phyloP scores from a whole-genome alignment of 2,888 invertebrate species.

The Tachystola acroxantha region DNA sequence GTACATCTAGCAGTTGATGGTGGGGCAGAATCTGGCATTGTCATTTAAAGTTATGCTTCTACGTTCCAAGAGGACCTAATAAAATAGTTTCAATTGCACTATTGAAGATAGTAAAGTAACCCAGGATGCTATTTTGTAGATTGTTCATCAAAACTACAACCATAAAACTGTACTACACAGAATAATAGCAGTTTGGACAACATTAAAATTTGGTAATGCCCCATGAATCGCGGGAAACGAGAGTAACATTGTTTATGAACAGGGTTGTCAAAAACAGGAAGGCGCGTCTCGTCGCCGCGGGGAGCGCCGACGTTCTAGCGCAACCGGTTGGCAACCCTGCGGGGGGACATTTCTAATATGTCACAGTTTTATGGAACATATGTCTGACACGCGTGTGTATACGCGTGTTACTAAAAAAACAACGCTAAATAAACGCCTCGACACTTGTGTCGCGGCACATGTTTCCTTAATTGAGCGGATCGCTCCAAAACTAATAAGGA shows the following conservation, averaged over 20 bases:
- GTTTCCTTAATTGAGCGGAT: constrained; percentile 29
- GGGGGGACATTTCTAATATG: constrained; percentile 35
- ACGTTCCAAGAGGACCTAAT: too few relatives aligned
- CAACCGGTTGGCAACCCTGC: not conserved
- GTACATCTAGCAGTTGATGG: too few relatives aligned
- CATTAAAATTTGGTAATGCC: not conserved
- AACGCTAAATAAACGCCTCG: constrained; percentile 18
- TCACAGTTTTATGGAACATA: constrained; percentile 41
- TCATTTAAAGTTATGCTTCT: too few relatives aligned
- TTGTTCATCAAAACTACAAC: too few relatives aligned
- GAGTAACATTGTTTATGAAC: too few relatives aligned
- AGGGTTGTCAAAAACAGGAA: not conserved
- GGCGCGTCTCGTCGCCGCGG: not conserved
- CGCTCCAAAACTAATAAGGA: constrained; percentile 18
- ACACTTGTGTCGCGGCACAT: constrained; percentile 20
- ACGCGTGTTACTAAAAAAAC: constrained; percentile 29
- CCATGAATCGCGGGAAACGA: constrained; percentile 1
- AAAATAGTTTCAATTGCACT: too few relatives aligned
- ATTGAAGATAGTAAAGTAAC: too few relatives aligned
- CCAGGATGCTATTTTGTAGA: too few relatives aligned
- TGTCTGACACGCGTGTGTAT: constrained; percentile 34
- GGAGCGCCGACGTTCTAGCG: not conserved
- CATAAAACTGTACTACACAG: too few relatives aligned
- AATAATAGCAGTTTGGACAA: not conserved
- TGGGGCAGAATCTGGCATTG: too few relatives aligned